Evolutionary conservation across 2,113 vertebrate genomes (phyloP).

Genomic region (Fulmarus glacialis): DNA sequence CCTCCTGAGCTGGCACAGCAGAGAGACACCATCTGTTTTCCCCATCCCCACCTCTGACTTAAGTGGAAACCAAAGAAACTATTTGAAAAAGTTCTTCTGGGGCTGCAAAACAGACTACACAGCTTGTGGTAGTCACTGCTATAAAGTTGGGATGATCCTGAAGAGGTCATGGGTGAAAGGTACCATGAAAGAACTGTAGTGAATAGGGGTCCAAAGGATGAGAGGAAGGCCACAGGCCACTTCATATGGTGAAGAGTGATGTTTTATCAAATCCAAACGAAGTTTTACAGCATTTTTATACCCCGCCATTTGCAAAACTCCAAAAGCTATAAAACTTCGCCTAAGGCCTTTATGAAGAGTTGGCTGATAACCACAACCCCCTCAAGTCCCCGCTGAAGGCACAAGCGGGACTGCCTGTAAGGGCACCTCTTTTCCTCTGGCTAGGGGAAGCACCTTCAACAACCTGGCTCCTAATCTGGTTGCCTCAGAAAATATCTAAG

Average conservation of each 20-base stretch:
- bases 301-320: not conserved
- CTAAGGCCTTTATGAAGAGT: not conserved
- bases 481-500: not conserved
- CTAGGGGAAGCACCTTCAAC: not conserved
- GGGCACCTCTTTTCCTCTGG: not conserved
- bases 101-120: not conserved
- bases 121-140: not conserved
- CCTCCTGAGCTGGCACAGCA: not conserved
- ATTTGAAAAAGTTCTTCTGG: not conserved
- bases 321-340: not conserved
- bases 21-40: not conserved
- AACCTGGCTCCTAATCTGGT: not conserved
- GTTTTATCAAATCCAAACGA: not conserved
- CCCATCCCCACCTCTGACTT: not conserved
- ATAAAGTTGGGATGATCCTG: not conserved
- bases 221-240: not conserved
- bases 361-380: not conserved
- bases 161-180: not conserved
- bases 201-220: not conserved
- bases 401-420: not conserved
- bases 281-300: not conserved
- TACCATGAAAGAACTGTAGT: not conserved
- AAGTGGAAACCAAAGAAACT: not conserved
- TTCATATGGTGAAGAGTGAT: not conserved
- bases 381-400: accelerated